Evolutionary conservation across 2,797 vertebrate genomes (phyloP).

Genomic region (Pyrocephalus nanus): DNA sequence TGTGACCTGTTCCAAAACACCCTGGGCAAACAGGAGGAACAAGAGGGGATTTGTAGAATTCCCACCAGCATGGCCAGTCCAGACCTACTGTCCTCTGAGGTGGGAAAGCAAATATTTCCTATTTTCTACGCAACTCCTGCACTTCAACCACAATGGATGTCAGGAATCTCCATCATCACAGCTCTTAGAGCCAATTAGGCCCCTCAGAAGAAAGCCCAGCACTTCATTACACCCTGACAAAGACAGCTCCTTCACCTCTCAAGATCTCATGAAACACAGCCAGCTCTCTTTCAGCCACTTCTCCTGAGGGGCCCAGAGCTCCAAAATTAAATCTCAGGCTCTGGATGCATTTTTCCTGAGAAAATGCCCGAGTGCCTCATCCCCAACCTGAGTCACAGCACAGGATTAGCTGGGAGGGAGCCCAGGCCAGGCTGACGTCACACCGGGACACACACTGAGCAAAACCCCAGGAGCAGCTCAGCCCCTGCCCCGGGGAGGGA

Average conservation of each 20-base stretch:
- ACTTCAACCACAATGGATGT: fast-evolving
- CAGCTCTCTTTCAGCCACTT: not conserved
- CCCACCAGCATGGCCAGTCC: fast-evolving
- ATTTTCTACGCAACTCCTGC: not conserved
- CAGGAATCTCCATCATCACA: not conserved
- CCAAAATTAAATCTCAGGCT: not conserved
- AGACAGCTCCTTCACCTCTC: not conserved
- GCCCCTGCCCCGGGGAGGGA: not conserved
- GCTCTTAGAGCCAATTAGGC: not conserved
- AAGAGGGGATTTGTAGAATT: not conserved
- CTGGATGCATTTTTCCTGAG: not conserved
- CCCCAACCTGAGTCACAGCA: not conserved
- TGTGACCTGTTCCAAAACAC: not conserved
- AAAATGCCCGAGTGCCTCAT: not conserved
- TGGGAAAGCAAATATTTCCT: not conserved
- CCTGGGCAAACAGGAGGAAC: fast-evolving
- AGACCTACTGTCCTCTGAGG: fast-evolving
- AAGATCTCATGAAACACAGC: not conserved
- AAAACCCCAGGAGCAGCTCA: not conserved
- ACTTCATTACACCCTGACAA: not conserved
- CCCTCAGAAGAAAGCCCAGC: not conserved
- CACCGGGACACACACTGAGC: not conserved
- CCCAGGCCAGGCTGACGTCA: not conserved
- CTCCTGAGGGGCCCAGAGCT: not conserved
- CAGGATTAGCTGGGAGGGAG: not conserved